Percentiles rank a stretch among this genome's conserved stretches.
These are phyloP conservation scores for Heterohyrax brucei DNA, from an alignment of 2,797 vertebrate genomes.

Conservation along the genomic window DNA sequence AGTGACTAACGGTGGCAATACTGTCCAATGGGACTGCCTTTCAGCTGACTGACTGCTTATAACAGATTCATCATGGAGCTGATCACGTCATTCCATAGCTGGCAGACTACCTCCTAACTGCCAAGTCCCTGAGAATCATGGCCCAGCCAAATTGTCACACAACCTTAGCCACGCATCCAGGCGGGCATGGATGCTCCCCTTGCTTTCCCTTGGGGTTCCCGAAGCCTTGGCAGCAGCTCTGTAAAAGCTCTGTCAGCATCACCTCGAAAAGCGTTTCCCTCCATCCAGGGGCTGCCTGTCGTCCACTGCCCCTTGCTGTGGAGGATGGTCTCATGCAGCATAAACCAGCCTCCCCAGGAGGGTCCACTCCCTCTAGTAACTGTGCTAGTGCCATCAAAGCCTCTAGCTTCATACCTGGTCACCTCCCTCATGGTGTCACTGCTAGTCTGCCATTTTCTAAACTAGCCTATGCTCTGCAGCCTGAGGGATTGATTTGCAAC, in stretches of 20 bases:
- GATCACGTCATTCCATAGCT: no score
- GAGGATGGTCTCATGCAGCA: neutral
- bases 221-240: neutral
- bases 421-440: neutral
- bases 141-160: no score
- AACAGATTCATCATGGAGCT: no score
- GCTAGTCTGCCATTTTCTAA: neutral
- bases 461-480: neutral
- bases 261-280: neutral
- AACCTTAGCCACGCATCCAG: no score
- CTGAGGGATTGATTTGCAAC: slow-evolving; percentile 42
- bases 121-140: no score
- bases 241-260: neutral
- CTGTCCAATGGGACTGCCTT: no score
- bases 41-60: no score
- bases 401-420: neutral
- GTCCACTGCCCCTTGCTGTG: neutral
- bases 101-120: no score
- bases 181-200: neutral
- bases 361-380: neutral
- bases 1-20: no score
- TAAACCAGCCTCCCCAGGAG: neutral
- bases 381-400: neutral
- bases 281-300: neutral
- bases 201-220: neutral